Evolutionary conservation across 2,888 invertebrate species (phyloP).

Genomic region (Parelbella ahira): DNA sequence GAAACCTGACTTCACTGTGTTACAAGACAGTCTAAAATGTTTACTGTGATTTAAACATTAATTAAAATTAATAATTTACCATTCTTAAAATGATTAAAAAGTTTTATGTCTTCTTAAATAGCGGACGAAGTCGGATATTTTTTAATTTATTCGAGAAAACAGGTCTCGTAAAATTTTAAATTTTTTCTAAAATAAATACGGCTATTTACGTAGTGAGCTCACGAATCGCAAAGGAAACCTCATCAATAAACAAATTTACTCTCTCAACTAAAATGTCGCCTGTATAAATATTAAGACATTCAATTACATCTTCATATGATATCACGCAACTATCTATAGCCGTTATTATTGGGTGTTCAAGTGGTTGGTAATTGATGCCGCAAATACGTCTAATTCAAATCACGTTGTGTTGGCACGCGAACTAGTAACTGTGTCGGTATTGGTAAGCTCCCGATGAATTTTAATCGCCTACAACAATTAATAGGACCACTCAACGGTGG

Average conservation of each 20-base stretch:
- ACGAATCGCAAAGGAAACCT: conserved; percentile 42
- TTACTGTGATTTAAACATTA: too few species aligned
- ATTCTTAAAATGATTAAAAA: too few species aligned
- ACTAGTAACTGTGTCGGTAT: conserved; percentile 68
- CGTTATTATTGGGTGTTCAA: conserved; percentile 43
- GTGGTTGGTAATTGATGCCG: conserved; percentile 40
- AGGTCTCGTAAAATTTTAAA: background rate
- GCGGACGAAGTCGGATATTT: too few species aligned
- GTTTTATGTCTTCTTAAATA: too few species aligned
- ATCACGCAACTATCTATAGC: conserved; percentile 38
- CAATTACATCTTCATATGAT: conserved; percentile 45
- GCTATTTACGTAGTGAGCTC: conserved; percentile 28
- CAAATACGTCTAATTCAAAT: conserved; percentile 58
- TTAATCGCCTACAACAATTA: conserved; percentile 74
- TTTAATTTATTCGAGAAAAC: background rate
- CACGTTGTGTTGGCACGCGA: conserved; percentile 70
- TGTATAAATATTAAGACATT: conserved; percentile 38
- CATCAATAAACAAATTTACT: conserved; percentile 55
- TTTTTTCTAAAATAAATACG: background rate
- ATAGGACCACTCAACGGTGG: conserved; percentile 76
- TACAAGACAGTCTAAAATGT: too few species aligned
- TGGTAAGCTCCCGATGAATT: conserved; percentile 66
- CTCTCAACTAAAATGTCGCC: conserved; percentile 44
- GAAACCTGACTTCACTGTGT: too few species aligned
- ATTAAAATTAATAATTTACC: too few species aligned